Evolutionary conservation across 2,113 vertebrate genomes (phyloP).

Genomic region (Channa maculata): DNA sequence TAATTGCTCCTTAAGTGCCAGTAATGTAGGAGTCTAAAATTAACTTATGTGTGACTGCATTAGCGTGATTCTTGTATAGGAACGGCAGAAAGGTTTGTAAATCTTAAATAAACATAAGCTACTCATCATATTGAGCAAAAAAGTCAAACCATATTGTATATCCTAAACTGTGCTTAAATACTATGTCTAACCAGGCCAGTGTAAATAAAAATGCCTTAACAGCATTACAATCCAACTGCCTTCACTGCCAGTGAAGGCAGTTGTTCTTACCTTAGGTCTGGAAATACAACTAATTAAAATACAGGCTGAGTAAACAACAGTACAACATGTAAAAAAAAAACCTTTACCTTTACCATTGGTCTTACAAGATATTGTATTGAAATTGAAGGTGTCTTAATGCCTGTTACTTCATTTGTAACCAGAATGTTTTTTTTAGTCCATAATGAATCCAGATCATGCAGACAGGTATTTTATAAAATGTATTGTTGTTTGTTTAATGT

Average conservation of each 20-base stretch:
- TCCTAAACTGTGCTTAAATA: background rate
- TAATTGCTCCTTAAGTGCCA: conserved; percentile 16
- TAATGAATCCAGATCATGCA: too few species aligned
- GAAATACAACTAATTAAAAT: background rate
- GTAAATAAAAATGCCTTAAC: too few species aligned
- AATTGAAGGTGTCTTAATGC: conserved; percentile 18
- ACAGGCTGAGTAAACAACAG: background rate
- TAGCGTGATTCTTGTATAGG: background rate
- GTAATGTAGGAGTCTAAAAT: conserved; percentile 15
- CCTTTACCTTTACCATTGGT: background rate
- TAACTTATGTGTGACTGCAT: background rate
- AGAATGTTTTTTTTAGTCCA: background rate
- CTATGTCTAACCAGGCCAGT: background rate
- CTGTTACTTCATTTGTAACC: conserved; percentile 24
- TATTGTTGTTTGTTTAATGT: background rate
- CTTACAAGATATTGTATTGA: background rate
- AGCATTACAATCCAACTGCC: too few species aligned
- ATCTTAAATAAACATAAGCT: background rate
- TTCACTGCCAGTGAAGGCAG: too few species aligned
- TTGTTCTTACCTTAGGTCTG: background rate
- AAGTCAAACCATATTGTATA: too few species aligned
- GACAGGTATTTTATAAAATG: too few species aligned
- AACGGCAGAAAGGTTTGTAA: background rate
- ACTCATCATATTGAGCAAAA: too few species aligned
- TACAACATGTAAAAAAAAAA: too few species aligned